A percentile compares a stretch with the other conserved stretches of the same genome.
Conservation (phyloP, 2,888 invertebrate genomes). For the Eupithecia vulgata region DNA sequence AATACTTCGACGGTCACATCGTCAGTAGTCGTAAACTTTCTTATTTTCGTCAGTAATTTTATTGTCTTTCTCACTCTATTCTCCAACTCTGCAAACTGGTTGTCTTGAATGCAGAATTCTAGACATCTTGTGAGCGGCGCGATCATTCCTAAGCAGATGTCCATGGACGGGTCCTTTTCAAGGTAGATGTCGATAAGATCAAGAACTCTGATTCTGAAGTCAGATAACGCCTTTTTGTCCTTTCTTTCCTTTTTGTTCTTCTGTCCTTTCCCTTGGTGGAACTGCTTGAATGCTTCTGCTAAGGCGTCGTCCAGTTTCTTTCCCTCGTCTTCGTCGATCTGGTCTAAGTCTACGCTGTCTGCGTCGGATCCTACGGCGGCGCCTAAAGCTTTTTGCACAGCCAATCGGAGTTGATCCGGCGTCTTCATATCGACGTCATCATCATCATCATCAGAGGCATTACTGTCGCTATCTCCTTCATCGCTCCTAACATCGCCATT, state of each 20-base stretch:
- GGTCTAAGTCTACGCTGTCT: constrained; percentile 89
- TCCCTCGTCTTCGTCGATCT: constrained; percentile 90
- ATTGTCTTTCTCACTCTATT: constrained; percentile 85
- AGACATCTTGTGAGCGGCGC: constrained; percentile 87
- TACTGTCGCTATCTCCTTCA: constrained; percentile 71
- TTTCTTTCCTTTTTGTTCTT: constrained; percentile 84
- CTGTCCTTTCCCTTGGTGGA: constrained; percentile 80
- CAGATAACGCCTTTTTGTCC: constrained; percentile 86
- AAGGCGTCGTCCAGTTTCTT: constrained; percentile 88
- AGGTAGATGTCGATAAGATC: constrained; percentile 90
- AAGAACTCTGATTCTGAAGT: constrained; percentile 89
- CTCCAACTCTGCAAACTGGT: constrained; percentile 87
- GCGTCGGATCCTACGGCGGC: constrained; percentile 85
- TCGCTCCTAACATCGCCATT: constrained; percentile 54
- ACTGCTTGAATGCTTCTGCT: constrained; percentile 88
- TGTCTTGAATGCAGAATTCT: constrained; percentile 88
- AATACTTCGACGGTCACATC: constrained; percentile 82
- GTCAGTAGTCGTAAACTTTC: constrained; percentile 84
- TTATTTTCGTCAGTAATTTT: constrained; percentile 84
- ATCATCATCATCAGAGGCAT: constrained; percentile 67
- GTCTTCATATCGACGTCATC: constrained; percentile 86
- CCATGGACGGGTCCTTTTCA: constrained; percentile 87
- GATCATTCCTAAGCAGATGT: constrained; percentile 87
- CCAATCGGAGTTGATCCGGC: constrained; percentile 88
- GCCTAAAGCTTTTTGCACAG: constrained; percentile 88